phyloP scores from a whole-genome alignment of 2,797 vertebrate species.

The Poeciliopsis paucimaculata region DNA sequence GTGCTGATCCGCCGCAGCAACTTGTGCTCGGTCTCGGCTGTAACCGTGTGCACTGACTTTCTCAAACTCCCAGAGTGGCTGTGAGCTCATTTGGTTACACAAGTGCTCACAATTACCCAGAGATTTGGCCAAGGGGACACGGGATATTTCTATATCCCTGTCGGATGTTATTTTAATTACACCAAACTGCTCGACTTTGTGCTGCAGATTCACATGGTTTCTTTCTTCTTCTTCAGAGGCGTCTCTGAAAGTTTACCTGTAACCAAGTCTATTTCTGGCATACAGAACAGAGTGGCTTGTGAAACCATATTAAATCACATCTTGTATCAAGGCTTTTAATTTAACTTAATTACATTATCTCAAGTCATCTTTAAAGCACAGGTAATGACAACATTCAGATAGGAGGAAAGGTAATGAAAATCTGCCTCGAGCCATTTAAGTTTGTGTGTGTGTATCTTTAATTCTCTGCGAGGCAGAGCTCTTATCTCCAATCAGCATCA shows the following conservation, averaged over 20 bases:
- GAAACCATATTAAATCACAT: conserved; percentile 19
- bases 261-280: conserved; percentile 38
- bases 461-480: conserved; percentile 37
- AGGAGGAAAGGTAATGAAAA: conserved; percentile 43
- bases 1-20: conserved; percentile 57
- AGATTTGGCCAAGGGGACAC: conserved; percentile 69
- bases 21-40: conserved; percentile 50
- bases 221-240: conserved; percentile 50
- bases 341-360: conserved; percentile 33
- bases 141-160: conserved; percentile 79
- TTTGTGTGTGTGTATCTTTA: conserved; percentile 21
- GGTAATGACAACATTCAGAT: conserved; percentile 29
- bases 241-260: conserved; percentile 54
- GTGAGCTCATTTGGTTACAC: conserved; percentile 80
- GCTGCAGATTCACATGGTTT: conserved; percentile 67
- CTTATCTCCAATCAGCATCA: conserved; percentile 74
- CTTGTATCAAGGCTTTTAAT: conserved; percentile 29
- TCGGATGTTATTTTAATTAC: conserved; percentile 79
- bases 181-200: conserved; percentile 69
- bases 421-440: conserved; percentile 36
- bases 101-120: conserved; percentile 76
- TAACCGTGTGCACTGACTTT: conserved; percentile 67
- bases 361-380: conserved; percentile 29
- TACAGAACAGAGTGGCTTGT: conserved; percentile 12
- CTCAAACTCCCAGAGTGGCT: conserved; percentile 74